Evolutionary conservation across 2,888 invertebrate species (phyloP).

Genomic region (Bhutanitis thaidina): DNA sequence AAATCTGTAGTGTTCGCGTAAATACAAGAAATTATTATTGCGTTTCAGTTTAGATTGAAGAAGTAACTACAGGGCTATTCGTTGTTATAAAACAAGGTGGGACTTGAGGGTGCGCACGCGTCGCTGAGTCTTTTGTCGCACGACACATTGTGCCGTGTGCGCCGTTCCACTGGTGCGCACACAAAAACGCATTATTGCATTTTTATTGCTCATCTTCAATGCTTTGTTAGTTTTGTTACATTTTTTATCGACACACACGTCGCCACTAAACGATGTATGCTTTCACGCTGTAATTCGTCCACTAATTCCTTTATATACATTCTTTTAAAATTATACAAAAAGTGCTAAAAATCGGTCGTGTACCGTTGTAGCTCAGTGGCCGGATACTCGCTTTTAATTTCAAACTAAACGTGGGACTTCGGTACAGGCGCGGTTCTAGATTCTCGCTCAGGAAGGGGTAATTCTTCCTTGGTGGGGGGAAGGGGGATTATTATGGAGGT

Average conservation of each 20-base stretch:
- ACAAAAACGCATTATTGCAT: slow-evolving; percentile 67
- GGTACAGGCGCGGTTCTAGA: too few relatives aligned
- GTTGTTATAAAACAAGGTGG: slow-evolving; percentile 21
- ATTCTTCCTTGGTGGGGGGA: too few relatives aligned
- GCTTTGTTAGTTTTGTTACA: slow-evolving; percentile 68
- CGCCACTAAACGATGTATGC: slow-evolving; percentile 64
- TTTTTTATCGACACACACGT: slow-evolving; percentile 64
- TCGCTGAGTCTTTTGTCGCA: slow-evolving; percentile 58
- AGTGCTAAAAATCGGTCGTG: too few relatives aligned
- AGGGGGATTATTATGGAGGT: too few relatives aligned
- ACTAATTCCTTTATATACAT: slow-evolving; percentile 48
- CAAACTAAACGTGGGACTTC: too few relatives aligned
- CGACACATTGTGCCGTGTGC: slow-evolving; percentile 25
- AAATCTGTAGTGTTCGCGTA: too few relatives aligned
- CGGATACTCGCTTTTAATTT: too few relatives aligned
- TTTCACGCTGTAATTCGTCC: slow-evolving; percentile 68
- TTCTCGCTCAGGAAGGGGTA: too few relatives aligned
- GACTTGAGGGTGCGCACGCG: slow-evolving; percentile 68
- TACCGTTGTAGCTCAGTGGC: too few relatives aligned
- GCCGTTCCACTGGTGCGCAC: slow-evolving; percentile 46
- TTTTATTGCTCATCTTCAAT: slow-evolving; percentile 77
- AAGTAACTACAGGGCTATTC: too few relatives aligned
- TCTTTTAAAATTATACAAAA: slow-evolving; percentile 18
- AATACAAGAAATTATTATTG: too few relatives aligned
- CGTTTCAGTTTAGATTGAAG: too few relatives aligned